Base-by-base conservation (phyloP, 2,888 invertebrate species). In the Masnerella sp. region DNA sequence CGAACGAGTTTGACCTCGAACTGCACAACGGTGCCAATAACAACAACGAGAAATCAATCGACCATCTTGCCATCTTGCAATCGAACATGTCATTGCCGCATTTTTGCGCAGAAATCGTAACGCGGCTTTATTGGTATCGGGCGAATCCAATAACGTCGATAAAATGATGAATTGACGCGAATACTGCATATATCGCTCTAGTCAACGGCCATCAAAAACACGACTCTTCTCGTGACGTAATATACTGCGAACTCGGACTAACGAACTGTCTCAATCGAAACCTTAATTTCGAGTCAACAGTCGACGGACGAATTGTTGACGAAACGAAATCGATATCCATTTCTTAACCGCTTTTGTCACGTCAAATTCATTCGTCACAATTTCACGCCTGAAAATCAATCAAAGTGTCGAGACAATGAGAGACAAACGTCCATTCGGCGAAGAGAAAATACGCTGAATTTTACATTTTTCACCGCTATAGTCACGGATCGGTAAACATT, bases 41-140 rank as follows among this genome's bases (percentile, higher is more conserved):
- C 40, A 15, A 36, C 20, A 54, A 54, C 38, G 40, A 54, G 52
- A 54, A 38, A 54, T 54, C 38, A 54, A 54, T 54, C 52, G 36
- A 1, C 36, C 9, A 14, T n/a, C 11, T 20, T 22, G 11, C 9
- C 12, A 12, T 36, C 20, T 14, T 34, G 15, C 4, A 9, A 34
- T 38, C 15, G 52, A 38, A 20, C 38, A 38, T 36, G 12, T 52
- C 38, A 38, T 32, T 52, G 38, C 15, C 15, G 52, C 38, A 52
- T 52, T 52, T 52, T 38, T 20, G 40, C 28, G 11, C 40, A 54
- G 40, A 2, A 38, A 54, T 25, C 40, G 38, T 28, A 40, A 54
- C 52, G 51, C 36, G 9, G 18, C 15, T 12, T 36, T 14, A 36
- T 22, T 18, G 22, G 34, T 40, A 38, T 40, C n/a, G 28, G 25